Evolutionary conservation across 2,888 invertebrate genomes (phyloP).

Genomic region (Thymelicus sylvestris): DNA sequence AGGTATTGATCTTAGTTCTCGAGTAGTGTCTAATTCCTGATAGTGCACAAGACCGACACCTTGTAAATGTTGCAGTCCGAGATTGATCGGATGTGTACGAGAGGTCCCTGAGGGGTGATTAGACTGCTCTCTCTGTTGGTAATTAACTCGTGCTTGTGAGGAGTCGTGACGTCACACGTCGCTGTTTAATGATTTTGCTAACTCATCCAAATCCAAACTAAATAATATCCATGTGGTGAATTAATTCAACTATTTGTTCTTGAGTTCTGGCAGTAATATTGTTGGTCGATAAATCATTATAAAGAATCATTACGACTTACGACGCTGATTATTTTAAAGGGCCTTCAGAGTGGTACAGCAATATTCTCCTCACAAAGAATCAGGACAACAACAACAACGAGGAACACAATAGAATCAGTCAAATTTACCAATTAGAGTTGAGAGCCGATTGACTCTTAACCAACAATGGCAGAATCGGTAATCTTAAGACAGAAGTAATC

Average conservation of each 20-base stretch:
- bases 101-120: conserved; percentile 15
- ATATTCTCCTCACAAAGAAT: background rate
- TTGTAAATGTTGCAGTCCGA: conserved; percentile 14
- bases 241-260: too few relatives aligned
- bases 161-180: background rate
- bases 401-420: conserved; percentile 4
- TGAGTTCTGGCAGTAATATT: background rate
- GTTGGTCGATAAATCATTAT: too few relatives aligned
- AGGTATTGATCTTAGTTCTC: too few relatives aligned
- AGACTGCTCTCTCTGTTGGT: conserved; percentile 12
- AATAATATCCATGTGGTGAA: too few relatives aligned
- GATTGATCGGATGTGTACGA: conserved; percentile 29
- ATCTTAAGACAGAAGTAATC: conserved; percentile 53
- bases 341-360: background rate
- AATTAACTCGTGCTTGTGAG: conserved; percentile 20
- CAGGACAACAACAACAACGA: conserved; percentile 2
- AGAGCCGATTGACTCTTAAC: conserved; percentile 25
- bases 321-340: background rate
- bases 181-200: background rate
- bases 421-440: conserved; percentile 14
- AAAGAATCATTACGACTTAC: too few relatives aligned
- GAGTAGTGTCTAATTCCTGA: background rate
- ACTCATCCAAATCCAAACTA: too few relatives aligned
- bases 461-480: conserved; percentile 31
- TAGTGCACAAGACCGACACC: conserved; percentile 23